Conservation (phyloP, 2,797 vertebrate genomes). For the Karalla daura region DNA sequence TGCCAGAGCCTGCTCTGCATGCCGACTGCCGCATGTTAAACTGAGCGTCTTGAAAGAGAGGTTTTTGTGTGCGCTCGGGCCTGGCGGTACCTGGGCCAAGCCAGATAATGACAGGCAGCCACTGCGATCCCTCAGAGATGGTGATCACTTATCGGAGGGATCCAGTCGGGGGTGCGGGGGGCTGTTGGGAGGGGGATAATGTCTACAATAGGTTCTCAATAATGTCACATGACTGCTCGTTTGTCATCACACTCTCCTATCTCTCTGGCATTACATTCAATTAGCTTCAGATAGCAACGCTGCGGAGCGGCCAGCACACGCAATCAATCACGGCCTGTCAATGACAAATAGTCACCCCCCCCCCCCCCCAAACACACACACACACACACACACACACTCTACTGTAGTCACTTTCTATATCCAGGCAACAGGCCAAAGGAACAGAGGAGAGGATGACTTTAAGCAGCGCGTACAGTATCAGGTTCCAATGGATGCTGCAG, state of each 20-base stretch:
- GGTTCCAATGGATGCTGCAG: slow-evolving; percentile 56
- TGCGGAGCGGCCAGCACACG: slow-evolving; percentile 52
- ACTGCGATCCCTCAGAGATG: slow-evolving; percentile 24
- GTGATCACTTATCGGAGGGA: slow-evolving; percentile 40
- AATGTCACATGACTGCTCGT: slow-evolving; percentile 58
- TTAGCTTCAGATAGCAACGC: slow-evolving; percentile 70
- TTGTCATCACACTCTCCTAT: slow-evolving; percentile 56
- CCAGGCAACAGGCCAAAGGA: slow-evolving; percentile 66
- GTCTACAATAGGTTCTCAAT: slow-evolving; percentile 52
- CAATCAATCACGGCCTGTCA: slow-evolving; percentile 82
- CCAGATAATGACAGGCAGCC: slow-evolving; percentile 12
- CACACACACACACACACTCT: no score
- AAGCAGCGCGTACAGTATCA: slow-evolving; percentile 53
- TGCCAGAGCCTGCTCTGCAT: slow-evolving; percentile 22
- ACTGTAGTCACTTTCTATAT: slow-evolving; percentile 46
- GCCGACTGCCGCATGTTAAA: neutral
- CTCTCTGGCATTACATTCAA: slow-evolving; percentile 69
- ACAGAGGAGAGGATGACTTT: slow-evolving; percentile 9
- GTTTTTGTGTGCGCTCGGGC: slow-evolving; percentile 7
- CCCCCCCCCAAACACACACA: no score
- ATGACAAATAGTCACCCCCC: slow-evolving; percentile 77
- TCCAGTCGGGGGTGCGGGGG: slow-evolving; percentile 4
- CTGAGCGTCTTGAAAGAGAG: slow-evolving; percentile 9
- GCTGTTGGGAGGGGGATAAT: slow-evolving; percentile 37
- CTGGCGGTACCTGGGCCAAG: neutral